A percentile compares a stretch with the other conserved stretches of the same genome.
Evolutionary conservation across 2,113 vertebrate species (phyloP).

Genomic region (Pluvianellus socialis): DNA sequence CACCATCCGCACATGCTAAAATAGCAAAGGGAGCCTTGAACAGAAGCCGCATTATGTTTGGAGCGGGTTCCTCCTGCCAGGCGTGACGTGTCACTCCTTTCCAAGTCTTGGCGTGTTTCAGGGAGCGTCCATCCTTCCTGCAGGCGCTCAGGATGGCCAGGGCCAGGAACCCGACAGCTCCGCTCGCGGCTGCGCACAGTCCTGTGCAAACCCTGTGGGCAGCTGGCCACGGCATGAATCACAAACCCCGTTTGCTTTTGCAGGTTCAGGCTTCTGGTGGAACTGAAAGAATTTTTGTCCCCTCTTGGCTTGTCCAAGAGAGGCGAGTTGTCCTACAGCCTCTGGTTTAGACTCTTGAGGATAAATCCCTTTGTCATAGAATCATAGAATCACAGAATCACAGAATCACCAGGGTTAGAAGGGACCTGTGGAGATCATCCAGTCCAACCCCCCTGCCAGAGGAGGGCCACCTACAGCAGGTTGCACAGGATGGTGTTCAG

Average conservation of each 20-base stretch:
- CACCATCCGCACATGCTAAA: background rate
- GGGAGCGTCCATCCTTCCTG: slow-evolving; percentile 19
- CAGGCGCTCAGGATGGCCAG: background rate
- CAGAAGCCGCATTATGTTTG: slow-evolving; percentile 27
- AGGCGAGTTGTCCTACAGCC: background rate
- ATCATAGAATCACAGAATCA: too few relatives aligned
- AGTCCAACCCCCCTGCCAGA: too few relatives aligned
- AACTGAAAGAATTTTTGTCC: background rate
- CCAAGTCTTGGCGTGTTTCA: background rate
- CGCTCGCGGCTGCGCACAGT: background rate
- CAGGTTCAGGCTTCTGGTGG: background rate
- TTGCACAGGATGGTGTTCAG: too few relatives aligned
- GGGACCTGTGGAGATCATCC: too few relatives aligned
- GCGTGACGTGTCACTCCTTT: background rate
- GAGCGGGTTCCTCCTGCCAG: slow-evolving; percentile 4
- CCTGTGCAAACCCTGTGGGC: background rate
- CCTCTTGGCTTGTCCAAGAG: background rate
- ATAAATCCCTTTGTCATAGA: background rate
- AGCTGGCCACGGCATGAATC: background rate
- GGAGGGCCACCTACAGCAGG: too few relatives aligned
- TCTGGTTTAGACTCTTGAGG: background rate
- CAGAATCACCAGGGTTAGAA: too few relatives aligned
- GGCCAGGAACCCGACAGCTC: background rate
- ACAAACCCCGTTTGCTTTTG: background rate
- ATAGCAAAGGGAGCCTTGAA: slow-evolving; percentile 21